Evolutionary conservation across 2,797 vertebrate genomes (phyloP), one percentile per base, ranked within the genome.

Genomic region (Sciurus carolinensis): DNA sequence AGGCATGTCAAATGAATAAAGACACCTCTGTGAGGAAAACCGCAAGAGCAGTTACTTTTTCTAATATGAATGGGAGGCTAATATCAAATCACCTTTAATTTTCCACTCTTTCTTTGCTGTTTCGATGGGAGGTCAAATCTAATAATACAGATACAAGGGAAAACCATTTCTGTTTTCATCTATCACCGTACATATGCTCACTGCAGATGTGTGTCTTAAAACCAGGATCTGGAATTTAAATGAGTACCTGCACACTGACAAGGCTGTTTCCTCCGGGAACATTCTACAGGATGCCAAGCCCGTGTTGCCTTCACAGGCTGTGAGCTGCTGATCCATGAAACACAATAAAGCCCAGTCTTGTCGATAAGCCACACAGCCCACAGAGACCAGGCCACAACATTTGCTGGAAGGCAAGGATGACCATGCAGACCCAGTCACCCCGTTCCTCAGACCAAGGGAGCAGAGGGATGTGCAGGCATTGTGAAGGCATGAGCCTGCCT

Each of bases 1-100:
- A 99, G 98, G 98, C 99, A 99, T 98, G 98, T 98, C 98, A 98
- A 98, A 98, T 98, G 98, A 98, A 99, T 98, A 99, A 98, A 99
- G 98, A 99, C 98, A 98, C 98, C 98, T 98, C 98, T 99, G 98
- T 98, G 98, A 98, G 98, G 98, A 98, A 98, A 99, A 98, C 98
- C 98, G 28, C 98, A 98, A 98, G 98, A 98, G 98, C 98, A 98
- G 98, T 99, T 98, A 98, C 98, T 98, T 98, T 98, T 98, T 98
- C 98, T 98, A 98, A 98, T 98, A 97, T 98, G 98, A 98, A 98
- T 98, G 96, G 98, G 98, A 98, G 97, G 95, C 98, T 98, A 99
- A 99, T 98, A 99, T 96, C 97, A 98, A 98, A 98, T 98, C 98
- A 98, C 97, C 98, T 98, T 98, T 98, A 98, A 98, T 98, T 99